phyloP scores from a whole-genome alignment of 2,113 vertebrate species.

The Oreochromis niloticus region DNA sequence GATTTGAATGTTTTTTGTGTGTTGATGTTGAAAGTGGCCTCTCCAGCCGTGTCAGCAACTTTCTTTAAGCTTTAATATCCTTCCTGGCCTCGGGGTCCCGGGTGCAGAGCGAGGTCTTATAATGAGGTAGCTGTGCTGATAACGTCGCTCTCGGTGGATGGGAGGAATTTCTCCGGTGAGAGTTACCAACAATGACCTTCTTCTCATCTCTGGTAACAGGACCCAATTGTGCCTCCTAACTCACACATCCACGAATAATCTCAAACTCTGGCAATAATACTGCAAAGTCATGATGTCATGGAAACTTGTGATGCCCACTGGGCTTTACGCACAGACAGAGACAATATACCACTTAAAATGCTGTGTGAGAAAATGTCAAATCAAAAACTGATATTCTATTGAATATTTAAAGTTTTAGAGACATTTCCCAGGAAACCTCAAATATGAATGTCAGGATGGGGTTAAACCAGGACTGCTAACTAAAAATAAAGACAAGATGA shows the following conservation, averaged over 20 bases:
- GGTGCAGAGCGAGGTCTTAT: slow-evolving; percentile 19
- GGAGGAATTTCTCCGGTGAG: neutral
- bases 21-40: slow-evolving; percentile 2
- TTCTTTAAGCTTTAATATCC: slow-evolving; percentile 50
- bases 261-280: neutral
- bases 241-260: neutral
- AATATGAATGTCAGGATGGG: neutral
- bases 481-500: neutral
- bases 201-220: slow-evolving; percentile 7
- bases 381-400: neutral
- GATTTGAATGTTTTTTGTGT: slow-evolving; percentile 15
- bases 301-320: neutral
- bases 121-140: slow-evolving; percentile 22
- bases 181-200: slow-evolving; percentile 26
- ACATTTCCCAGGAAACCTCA: neutral
- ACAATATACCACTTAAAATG: neutral
- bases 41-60: slow-evolving; percentile 34
- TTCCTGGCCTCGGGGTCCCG: neutral
- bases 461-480: neutral
- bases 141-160: neutral
- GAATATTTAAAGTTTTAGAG: neutral
- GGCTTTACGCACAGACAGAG: neutral
- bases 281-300: neutral
- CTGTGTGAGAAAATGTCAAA: neutral
- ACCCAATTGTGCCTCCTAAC: neutral